Conservation (phyloP, 1,140 invertebrate species). For the Drosophila nikananu region DNA sequence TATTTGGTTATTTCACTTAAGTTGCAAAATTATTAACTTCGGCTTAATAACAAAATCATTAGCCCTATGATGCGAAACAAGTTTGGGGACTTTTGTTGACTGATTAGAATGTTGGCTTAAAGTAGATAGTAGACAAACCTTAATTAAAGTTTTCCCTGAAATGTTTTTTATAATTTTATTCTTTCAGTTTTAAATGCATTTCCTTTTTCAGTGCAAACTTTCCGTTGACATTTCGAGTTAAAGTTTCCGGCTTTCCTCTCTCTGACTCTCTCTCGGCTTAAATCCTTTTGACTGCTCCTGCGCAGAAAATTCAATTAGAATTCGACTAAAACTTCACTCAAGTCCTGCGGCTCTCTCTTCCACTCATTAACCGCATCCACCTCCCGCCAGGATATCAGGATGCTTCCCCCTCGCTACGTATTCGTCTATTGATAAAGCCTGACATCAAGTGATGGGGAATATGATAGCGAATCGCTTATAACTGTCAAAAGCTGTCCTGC, state of each 20-base stretch:
- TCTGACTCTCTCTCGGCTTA: constrained; percentile 9
- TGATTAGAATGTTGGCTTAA: not conserved
- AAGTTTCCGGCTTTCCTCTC: constrained; percentile 29
- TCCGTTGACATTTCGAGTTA: constrained; percentile 37
- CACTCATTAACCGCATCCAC: constrained; percentile 17
- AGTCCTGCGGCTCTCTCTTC: constrained; percentile 31
- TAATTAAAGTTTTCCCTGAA: not conserved
- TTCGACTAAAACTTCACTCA: constrained; percentile 47
- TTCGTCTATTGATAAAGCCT: constrained; percentile 47
- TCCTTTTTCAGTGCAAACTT: constrained; percentile 48
- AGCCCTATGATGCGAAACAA: not conserved
- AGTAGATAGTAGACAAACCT: too few relatives aligned
- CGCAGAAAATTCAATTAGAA: constrained; percentile 75
- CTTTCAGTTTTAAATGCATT: not conserved
- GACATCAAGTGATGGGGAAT: constrained; percentile 37
- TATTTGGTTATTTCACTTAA: not conserved
- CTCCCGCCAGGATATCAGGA: not conserved
- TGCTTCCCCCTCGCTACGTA: not conserved
- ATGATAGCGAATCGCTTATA: constrained; percentile 35
- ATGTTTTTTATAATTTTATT: not conserved
- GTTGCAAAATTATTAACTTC: not conserved
- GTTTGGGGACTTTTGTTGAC: not conserved
- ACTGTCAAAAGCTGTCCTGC: constrained; percentile 50
- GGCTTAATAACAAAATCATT: not conserved
- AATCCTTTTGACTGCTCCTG: constrained; percentile 65